A percentile compares a stretch with the other conserved stretches of the same genome.
Evolutionary conservation across 2,888 invertebrate genomes (phyloP).

Genomic region (Epicampocera succincta): DNA sequence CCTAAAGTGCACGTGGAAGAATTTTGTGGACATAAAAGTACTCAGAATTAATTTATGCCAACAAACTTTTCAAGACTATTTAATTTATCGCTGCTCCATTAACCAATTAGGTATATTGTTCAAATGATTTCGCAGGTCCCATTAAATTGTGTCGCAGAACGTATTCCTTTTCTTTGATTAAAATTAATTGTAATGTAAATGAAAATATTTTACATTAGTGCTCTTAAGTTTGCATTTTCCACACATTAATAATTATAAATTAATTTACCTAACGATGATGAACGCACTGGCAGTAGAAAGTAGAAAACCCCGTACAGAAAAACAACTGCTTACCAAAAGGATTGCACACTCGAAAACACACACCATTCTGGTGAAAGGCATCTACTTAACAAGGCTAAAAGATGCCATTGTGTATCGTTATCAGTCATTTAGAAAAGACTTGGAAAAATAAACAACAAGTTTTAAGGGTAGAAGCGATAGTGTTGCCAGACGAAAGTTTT

Average conservation of each 20-base stretch:
- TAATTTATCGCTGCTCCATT: not conserved
- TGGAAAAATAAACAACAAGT: not conserved
- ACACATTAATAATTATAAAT: slow-evolving; percentile 65
- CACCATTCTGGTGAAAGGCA: slow-evolving; percentile 19
- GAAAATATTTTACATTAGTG: slow-evolving; percentile 63
- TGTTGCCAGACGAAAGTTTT: too few relatives aligned
- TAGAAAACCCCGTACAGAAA: not conserved
- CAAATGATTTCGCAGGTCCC: slow-evolving; percentile 23
- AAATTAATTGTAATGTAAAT: slow-evolving; percentile 63
- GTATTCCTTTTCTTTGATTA: slow-evolving; percentile 47
- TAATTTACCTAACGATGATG: slow-evolving; percentile 61
- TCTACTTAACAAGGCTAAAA: too few relatives aligned
- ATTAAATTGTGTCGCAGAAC: slow-evolving; percentile 53
- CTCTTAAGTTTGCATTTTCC: slow-evolving; percentile 62
- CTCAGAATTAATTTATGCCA: too few relatives aligned
- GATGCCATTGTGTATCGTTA: too few relatives aligned
- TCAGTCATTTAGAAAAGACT: not conserved
- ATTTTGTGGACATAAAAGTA: too few relatives aligned
- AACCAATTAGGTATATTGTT: slow-evolving; percentile 11
- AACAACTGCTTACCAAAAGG: slow-evolving; percentile 27
- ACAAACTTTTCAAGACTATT: too few relatives aligned
- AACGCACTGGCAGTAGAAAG: slow-evolving; percentile 45
- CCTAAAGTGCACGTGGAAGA: too few relatives aligned
- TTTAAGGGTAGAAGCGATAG: not conserved
- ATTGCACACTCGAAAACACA: slow-evolving; percentile 37